These are phyloP conservation scores for Drosophila prosaltans DNA, from an alignment of 1,140 invertebrate genomes.

Conservation along the genomic window DNA sequence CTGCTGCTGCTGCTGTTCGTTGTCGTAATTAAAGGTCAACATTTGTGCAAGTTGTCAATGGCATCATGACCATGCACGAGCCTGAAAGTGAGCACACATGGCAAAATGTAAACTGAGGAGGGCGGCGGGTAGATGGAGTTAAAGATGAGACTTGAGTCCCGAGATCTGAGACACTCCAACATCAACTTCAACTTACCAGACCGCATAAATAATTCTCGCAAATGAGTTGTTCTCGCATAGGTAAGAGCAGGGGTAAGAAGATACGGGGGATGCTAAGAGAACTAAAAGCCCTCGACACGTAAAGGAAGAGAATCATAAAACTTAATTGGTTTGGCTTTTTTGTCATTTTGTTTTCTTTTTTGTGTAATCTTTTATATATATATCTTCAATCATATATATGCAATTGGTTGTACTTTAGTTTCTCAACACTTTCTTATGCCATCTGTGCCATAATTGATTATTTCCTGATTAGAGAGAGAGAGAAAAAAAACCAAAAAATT, in stretches of 20 bases:
- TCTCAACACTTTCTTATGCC: too few relatives aligned
- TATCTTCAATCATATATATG: not conserved
- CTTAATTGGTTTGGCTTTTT: slow-evolving; percentile 51
- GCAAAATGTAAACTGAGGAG: slow-evolving; percentile 11
- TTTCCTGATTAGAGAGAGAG: not conserved
- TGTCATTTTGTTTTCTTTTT: slow-evolving; percentile 29
- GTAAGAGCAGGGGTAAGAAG: not conserved
- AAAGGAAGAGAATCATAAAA: slow-evolving; percentile 56
- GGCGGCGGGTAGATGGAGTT: not conserved
- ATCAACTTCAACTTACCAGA: slow-evolving; percentile 11
- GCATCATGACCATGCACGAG: slow-evolving; percentile 42
- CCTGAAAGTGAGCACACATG: slow-evolving; percentile 20
- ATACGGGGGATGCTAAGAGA: not conserved
- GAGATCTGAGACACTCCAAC: slow-evolving; percentile 16
- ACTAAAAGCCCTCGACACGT: slow-evolving; percentile 53
- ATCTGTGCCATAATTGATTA: too few relatives aligned
- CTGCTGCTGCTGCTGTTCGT: slow-evolving; percentile 54
- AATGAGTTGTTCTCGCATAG: slow-evolving; percentile 42
- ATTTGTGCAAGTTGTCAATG: slow-evolving; percentile 79
- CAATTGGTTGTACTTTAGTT: not conserved
- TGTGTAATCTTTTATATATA: too few relatives aligned
- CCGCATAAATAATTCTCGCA: slow-evolving; percentile 56
- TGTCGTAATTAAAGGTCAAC: slow-evolving; percentile 80
- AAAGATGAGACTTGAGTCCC: slow-evolving; percentile 14
- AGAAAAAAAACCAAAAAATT: not conserved